A percentile compares a stretch with the other conserved stretches of the same genome.
phyloP scores from a whole-genome alignment of 2,888 invertebrate species.

The Campoplex nolae region DNA sequence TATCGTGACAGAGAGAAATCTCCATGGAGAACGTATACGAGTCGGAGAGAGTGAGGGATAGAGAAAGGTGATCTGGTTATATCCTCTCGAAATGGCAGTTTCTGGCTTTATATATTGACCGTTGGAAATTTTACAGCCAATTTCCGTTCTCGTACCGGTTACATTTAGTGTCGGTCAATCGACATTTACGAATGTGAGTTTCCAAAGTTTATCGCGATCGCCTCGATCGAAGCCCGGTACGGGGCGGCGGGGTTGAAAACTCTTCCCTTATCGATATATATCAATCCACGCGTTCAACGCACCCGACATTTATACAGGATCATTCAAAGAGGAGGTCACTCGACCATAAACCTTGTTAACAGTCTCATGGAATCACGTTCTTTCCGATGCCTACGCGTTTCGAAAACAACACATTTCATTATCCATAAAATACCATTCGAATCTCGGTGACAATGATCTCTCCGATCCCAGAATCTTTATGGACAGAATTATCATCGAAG shows the following conservation, averaged over 20 bases:
- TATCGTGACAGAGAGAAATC: conserved; percentile 23
- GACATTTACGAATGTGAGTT: conserved; percentile 71
- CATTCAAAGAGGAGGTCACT: not conserved
- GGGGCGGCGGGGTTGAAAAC: conserved; percentile 22
- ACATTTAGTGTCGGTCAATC: conserved; percentile 72
- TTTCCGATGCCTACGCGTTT: not conserved
- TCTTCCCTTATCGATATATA: conserved; percentile 20
- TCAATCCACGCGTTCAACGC: conserved; percentile 34
- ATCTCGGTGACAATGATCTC: not conserved
- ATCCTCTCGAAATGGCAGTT: conserved; percentile 34
- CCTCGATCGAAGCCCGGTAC: conserved; percentile 69
- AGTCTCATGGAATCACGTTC: not conserved
- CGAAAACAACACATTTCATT: not conserved
- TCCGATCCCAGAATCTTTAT: not conserved
- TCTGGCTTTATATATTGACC: conserved; percentile 60
- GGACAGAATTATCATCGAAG: no score
- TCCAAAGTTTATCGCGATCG: conserved; percentile 78
- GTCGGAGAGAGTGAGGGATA: not conserved
- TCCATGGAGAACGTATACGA: not conserved
- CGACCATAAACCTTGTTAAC: not conserved
- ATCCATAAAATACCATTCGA: not conserved
- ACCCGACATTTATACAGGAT: conserved; percentile 14
- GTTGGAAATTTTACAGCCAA: conserved; percentile 71
- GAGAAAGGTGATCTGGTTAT: conserved; percentile 3
- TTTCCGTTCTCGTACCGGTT: conserved; percentile 72